A percentile compares a stretch with the other conserved stretches of the same genome.
These are phyloP conservation scores for Xylocopa sonorina DNA, from an alignment of 1,140 invertebrate species.

Conservation along the genomic window DNA sequence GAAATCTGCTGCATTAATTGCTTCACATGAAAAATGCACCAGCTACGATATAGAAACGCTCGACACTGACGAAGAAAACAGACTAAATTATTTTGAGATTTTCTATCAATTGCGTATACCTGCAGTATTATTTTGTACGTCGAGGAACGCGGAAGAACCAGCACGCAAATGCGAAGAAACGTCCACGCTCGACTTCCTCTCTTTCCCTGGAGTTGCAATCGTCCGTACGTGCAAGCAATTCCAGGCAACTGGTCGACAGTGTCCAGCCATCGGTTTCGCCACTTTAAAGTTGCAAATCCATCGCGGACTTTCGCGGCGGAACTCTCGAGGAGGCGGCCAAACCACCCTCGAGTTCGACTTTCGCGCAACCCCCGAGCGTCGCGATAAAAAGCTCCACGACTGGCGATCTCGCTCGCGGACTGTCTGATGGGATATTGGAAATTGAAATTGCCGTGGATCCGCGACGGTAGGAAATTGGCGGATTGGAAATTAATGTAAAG, in stretches of 20 bases:
- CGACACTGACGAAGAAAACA: too few relatives aligned
- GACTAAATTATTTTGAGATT: too few relatives aligned
- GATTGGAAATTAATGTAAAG: conserved; percentile 10
- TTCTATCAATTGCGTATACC: too few relatives aligned
- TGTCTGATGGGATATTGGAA: conserved; percentile 33
- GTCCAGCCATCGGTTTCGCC: background rate
- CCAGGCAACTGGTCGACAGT: too few relatives aligned
- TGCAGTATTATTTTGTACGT: too few relatives aligned
- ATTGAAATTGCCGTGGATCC: conserved; percentile 36
- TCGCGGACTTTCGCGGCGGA: conserved; percentile 7
- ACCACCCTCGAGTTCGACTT: conserved; percentile 9
- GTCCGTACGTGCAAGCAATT: conserved; percentile 12
- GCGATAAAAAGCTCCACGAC: conserved; percentile 12
- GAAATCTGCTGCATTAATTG: too few relatives aligned
- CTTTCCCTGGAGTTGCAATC: conserved; percentile 35
- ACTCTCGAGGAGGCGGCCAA: background rate
- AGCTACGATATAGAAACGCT: too few relatives aligned
- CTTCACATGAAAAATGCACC: too few relatives aligned
- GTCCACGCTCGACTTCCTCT: too few relatives aligned
- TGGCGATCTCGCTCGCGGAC: conserved; percentile 16
- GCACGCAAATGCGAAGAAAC: background rate
- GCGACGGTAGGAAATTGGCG: background rate
- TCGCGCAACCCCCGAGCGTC: background rate
- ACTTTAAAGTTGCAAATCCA: conserved; percentile 46
- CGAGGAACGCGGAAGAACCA: too few relatives aligned